Base-by-base conservation (phyloP, 2,888 invertebrate species). In the Tetranychus truncatus region DNA sequence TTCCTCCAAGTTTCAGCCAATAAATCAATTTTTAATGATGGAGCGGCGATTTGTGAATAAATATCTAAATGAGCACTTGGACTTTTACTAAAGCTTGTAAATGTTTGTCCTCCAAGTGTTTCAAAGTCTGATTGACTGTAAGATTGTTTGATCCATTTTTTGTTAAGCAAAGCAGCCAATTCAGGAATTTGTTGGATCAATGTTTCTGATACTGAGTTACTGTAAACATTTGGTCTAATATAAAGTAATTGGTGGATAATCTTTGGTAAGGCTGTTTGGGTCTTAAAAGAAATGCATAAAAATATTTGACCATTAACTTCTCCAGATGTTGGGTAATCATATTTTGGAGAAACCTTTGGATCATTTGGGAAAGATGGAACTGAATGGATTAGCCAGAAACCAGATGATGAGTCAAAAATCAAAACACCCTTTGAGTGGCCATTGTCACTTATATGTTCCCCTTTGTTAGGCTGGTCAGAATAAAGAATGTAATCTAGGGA, bases 401-500 rank as follows among this genome's bases (percentile, higher is more conserved):
- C 93, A 45, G 79, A 86, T n/a, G 85, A 83, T 74, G 87, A 86
- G 80, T 91, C 88, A 0, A 88, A 88, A 74, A 91, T 83, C 7
- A 93, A 85, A 0, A 90, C 88, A n/a, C 95, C 95, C 84, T 96
- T 95, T 0, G 92, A 88, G 81, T 96, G 95, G 0, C 94, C 95
- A 20, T 9, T 21, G 20, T 11, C 69, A n/a, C 21, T 11, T 21
- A 20, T 11, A 24, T 20, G 5, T 20, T 69, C 69, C 5, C 69
- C 20, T 69, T 69, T 69, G 21, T 8, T 20, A 24, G 69, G 69
- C 20, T 69, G 69, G 20, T 69, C 69, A 69, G 69, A 69, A 20
- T 69, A 69, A 24, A 69, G 69, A 24, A 69, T n/a, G 4, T 24
- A 69, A 20, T 69, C 8, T 1, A 24, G 5, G 4, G 69, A 69